phyloP scores from a whole-genome alignment of 2,113 vertebrate genomes.

The Chroicocephalus ridibundus region DNA sequence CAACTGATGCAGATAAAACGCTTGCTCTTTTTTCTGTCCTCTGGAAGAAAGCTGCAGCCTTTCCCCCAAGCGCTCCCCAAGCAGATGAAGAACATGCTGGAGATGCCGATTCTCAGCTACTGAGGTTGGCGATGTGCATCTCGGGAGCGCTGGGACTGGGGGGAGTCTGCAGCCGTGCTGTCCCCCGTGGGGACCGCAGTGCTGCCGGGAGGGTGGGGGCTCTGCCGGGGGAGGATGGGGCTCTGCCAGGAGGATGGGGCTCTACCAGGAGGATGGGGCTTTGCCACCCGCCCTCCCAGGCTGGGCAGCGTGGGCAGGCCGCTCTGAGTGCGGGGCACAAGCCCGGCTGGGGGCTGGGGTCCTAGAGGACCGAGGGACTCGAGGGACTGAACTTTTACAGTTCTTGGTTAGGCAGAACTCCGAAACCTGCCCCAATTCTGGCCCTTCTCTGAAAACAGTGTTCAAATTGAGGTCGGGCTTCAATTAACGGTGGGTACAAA shows the following conservation, averaged over 20 bases:
- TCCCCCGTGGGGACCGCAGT: rapidly evolving
- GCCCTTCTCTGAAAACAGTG: background rate
- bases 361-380: background rate
- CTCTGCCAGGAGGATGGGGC: background rate
- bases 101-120: background rate
- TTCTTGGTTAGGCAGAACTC: background rate
- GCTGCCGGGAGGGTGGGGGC: rapidly evolving
- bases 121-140: rapidly evolving
- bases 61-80: background rate
- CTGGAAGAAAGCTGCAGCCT: background rate
- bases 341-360: background rate
- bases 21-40: background rate
- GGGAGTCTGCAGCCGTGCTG: background rate
- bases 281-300: background rate
- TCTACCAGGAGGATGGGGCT: background rate
- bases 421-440: background rate
- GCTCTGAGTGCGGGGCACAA: background rate
- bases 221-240: rapidly evolving
- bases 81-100: background rate
- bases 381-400: background rate
- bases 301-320: background rate
- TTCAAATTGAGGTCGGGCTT: background rate
- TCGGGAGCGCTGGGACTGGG: rapidly evolving
- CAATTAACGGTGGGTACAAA: background rate
- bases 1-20: background rate